phyloP scores from a whole-genome alignment of 1,140 invertebrate genomes.

The Leptopilina clavipes region DNA sequence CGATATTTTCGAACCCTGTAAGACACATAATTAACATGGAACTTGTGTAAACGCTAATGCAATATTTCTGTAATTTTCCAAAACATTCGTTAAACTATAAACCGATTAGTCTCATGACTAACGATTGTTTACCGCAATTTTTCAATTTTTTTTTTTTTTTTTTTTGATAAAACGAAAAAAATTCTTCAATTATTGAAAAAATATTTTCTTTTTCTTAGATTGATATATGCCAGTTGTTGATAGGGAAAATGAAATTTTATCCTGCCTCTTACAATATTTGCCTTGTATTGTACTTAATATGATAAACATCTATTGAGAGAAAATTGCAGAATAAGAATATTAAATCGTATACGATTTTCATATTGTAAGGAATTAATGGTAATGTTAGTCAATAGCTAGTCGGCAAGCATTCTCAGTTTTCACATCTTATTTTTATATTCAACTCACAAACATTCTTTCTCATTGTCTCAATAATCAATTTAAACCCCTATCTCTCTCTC shows the following conservation, averaged over 20 bases:
- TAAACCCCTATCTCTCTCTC: no score
- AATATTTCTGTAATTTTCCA: background rate
- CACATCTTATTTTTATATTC: background rate
- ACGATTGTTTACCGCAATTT: conserved; percentile 19
- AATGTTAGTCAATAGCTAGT: conserved; percentile 14
- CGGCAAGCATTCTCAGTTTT: conserved; percentile 3
- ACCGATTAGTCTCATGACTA: conserved; percentile 4
- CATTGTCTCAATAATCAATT: background rate
- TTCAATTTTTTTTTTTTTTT: no score
- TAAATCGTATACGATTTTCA: conserved; percentile 30
- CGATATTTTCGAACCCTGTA: conserved; percentile 14
- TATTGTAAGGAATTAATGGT: conserved; percentile 21
- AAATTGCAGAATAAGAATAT: conserved; percentile 17
- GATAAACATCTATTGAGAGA: conserved; percentile 19
- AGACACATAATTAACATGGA: conserved; percentile 30
- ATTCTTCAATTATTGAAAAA: background rate
- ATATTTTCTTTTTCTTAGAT: background rate
- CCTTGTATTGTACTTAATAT: background rate
- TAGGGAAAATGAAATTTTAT: background rate
- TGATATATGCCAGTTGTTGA: background rate
- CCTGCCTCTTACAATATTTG: background rate
- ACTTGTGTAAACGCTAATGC: conserved; percentile 5
- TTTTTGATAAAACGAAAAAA: background rate
- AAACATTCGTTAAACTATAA: background rate
- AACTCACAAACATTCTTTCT: conserved; percentile 1